Conservation (phyloP, 30 jellyfish, hydroid and myxozoan species). For the Hydractinia symbiolongicarpus region DNA sequence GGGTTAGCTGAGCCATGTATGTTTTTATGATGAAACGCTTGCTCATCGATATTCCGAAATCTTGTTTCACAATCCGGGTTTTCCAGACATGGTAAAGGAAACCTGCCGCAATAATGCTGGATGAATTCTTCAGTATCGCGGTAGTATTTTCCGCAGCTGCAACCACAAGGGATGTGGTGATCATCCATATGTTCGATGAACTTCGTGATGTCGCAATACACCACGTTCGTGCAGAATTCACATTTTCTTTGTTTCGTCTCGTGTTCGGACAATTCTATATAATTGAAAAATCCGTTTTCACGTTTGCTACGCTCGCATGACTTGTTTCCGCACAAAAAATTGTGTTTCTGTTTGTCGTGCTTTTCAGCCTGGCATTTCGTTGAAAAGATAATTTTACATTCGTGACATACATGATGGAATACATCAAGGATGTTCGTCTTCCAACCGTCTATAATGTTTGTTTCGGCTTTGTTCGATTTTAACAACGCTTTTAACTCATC, state of each 20-base stretch:
- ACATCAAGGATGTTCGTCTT: conserved; percentile 51
- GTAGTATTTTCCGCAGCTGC: conserved; percentile 64
- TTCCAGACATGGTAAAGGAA: conserved; percentile 88
- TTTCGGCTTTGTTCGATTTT: conserved; percentile 57
- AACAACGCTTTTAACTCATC: conserved; percentile 54
- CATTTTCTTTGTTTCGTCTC: conserved; percentile 56
- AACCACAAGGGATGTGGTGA: conserved; percentile 64
- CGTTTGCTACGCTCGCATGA: conserved; percentile 87
- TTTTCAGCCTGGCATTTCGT: conserved; percentile 36
- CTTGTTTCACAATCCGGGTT: conserved; percentile 74
- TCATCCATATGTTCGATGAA: conserved; percentile 40
- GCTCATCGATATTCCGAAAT: conserved; percentile 70
- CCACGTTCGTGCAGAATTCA: conserved; percentile 62
- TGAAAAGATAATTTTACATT: conserved; percentile 53
- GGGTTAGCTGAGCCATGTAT: conserved; percentile 66
- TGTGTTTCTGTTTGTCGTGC: conserved; percentile 63
- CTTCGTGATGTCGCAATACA: conserved; percentile 45
- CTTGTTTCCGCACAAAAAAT: conserved; percentile 65
- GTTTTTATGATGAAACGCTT: conserved; percentile 87
- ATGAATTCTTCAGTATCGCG: conserved; percentile 61
- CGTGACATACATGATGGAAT: conserved; percentile 62
- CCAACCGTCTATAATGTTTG: conserved; percentile 49
- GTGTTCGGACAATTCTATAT: conserved; percentile 72
- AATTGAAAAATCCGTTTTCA: conserved; percentile 74
- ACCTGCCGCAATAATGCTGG: conserved; percentile 61